Percentiles rank a stretch among this genome's conserved stretches.
phyloP scores from a whole-genome alignment of 2,888 invertebrate species.

The Prosopocoilus inquinatus region DNA sequence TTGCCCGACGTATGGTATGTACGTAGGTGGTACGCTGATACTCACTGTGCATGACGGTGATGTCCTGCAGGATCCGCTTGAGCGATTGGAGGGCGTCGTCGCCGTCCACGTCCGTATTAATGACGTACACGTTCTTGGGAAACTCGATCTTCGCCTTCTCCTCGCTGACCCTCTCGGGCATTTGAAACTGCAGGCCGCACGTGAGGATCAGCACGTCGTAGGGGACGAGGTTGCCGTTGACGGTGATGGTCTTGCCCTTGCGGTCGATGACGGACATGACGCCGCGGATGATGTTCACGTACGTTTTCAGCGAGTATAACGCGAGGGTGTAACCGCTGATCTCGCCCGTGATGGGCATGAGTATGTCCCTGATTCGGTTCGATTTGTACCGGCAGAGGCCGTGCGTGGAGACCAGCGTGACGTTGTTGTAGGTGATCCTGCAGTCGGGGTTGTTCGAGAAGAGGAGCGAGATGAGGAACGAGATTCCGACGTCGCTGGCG shows the following conservation, averaged over 20 bases:
- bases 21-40: too few relatives aligned
- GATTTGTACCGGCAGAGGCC: constrained; percentile 52
- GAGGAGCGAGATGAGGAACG: constrained; percentile 62
- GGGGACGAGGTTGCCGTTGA: constrained; percentile 50
- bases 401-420: constrained; percentile 67
- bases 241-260: constrained; percentile 58
- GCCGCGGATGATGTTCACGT: constrained; percentile 65
- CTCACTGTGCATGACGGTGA: too few relatives aligned
- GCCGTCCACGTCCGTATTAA: constrained; percentile 61
- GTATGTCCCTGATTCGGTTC: constrained; percentile 46
- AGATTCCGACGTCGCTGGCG: constrained; percentile 61
- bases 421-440: constrained; percentile 65
- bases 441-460: constrained; percentile 50
- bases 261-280: constrained; percentile 51
- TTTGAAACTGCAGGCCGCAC: constrained; percentile 59
- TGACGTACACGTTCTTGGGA: constrained; percentile 62
- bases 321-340: constrained; percentile 17
- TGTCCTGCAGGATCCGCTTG: background rate
- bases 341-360: constrained; percentile 55
- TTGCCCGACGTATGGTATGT: too few relatives aligned
- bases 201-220: constrained; percentile 60
- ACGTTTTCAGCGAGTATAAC: constrained; percentile 60
- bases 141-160: constrained; percentile 40
- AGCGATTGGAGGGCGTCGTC: constrained; percentile 47
- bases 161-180: constrained; percentile 47